phyloP scores from a whole-genome alignment of 1,140 invertebrate genomes.

The Listronotus bonariensis region DNA sequence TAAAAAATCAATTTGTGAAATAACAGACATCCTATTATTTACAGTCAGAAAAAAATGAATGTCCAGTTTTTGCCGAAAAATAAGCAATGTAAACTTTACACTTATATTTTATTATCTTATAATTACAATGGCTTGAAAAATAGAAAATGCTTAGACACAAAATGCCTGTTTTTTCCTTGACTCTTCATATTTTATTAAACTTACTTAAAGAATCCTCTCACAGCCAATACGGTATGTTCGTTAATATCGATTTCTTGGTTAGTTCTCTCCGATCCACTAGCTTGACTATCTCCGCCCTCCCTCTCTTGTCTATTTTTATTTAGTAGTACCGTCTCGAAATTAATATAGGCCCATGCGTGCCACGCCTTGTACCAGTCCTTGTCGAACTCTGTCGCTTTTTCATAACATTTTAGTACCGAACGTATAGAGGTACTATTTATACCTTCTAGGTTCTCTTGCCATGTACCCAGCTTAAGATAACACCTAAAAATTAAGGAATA shows the following conservation, averaged over 20 bases:
- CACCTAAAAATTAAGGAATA: conserved; percentile 60
- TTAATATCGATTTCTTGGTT: conserved; percentile 60
- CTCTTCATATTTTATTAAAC: too few relatives aligned
- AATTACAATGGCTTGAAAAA: too few relatives aligned
- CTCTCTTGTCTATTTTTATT: conserved; percentile 75
- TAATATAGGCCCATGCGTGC: conserved; percentile 98
- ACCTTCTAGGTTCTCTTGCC: conserved; percentile 84
- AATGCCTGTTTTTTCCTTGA: too few relatives aligned
- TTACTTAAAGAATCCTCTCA: conserved; percentile 80
- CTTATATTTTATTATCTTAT: too few relatives aligned
- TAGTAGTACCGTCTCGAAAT: conserved; percentile 94
- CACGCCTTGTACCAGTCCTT: conserved; percentile 93
- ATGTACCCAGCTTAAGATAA: conserved; percentile 88
- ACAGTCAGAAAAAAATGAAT: too few relatives aligned
- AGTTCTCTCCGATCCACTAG: conserved; percentile 48
- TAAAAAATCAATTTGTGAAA: too few relatives aligned
- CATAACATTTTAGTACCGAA: conserved; percentile 83
- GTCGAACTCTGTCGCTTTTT: conserved; percentile 86
- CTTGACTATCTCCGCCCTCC: conserved; percentile 22
- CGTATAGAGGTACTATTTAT: conserved; percentile 79
- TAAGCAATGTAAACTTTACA: too few relatives aligned
- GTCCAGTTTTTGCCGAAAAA: too few relatives aligned
- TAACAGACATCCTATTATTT: too few relatives aligned
- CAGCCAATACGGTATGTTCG: conserved; percentile 88
- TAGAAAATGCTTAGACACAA: too few relatives aligned